Conservation (phyloP, 2,113 vertebrate genomes). For the Vireo altiloquus region DNA sequence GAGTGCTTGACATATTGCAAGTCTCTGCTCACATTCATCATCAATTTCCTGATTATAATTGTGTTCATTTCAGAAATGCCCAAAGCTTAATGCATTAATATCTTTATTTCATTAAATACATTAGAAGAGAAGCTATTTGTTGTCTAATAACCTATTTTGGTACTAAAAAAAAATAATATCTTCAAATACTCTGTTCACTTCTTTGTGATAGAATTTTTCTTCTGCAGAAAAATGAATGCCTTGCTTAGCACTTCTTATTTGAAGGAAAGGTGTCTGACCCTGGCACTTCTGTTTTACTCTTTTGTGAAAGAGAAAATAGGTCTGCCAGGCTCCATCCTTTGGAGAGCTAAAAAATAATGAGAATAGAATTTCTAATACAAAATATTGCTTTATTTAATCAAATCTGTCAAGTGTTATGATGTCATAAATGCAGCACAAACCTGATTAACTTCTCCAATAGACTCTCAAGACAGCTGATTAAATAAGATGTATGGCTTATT, state of each 20-base stretch:
- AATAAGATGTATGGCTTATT: background rate
- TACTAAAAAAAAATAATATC: background rate
- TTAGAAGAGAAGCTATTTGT: slow-evolving; percentile 1
- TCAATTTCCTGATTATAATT: slow-evolving; percentile 44
- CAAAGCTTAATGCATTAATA: slow-evolving; percentile 32
- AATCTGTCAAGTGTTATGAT: slow-evolving; percentile 6
- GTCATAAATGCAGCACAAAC: slow-evolving; percentile 5
- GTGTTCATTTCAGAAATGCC: slow-evolving; percentile 17
- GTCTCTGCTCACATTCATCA: background rate
- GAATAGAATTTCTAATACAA: background rate
- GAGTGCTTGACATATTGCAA: background rate
- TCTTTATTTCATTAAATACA: slow-evolving; percentile 36
- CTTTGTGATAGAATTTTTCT: background rate
- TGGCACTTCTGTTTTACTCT: background rate
- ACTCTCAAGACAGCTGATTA: slow-evolving; percentile 21
- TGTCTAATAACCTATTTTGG: background rate
- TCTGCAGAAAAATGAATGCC: background rate
- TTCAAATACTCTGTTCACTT: background rate
- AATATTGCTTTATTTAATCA: slow-evolving; percentile 6
- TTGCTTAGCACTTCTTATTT: background rate
- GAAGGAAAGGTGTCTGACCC: background rate
- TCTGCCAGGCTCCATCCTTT: background rate
- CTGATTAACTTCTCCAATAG: background rate
- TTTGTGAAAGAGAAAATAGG: background rate
- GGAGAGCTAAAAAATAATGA: background rate